These are phyloP conservation scores for Boleophthalmus pectinirostris DNA, from an alignment of 2,113 vertebrate genomes.

Conservation along the genomic window DNA sequence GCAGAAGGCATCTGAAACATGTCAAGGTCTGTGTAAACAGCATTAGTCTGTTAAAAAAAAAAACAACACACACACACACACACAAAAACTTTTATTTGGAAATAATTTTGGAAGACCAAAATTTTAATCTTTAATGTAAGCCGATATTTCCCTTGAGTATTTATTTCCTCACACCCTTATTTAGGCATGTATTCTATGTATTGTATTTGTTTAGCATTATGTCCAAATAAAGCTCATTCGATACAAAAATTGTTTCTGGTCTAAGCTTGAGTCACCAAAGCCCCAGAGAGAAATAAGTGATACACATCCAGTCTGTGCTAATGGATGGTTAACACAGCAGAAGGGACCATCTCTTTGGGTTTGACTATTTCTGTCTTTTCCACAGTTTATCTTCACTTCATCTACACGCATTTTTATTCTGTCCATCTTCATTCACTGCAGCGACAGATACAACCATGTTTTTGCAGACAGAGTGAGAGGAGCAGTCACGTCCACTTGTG, in stretches of 20 bases:
- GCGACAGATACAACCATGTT: conserved; percentile 18
- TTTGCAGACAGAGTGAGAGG: conserved; percentile 21
- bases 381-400: conserved; percentile 4
- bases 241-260: not conserved
- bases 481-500: conserved; percentile 41
- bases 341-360: not conserved
- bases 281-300: not conserved
- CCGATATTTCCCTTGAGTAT: too few species aligned
- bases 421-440: not conserved
- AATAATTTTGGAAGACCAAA: too few species aligned
- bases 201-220: too few species aligned
- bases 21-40: too few species aligned
- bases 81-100: too few species aligned
- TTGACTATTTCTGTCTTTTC: conserved; percentile 25
- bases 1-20: too few species aligned
- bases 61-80: too few species aligned
- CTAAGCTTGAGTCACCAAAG: not conserved
- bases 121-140: too few species aligned
- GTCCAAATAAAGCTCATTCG: too few species aligned
- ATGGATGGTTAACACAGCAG: conserved; percentile 14
- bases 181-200: too few species aligned
- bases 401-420: conserved; percentile 4
- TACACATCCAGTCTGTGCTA: not conserved
- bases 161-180: too few species aligned
- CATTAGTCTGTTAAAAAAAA: too few species aligned